Evolutionary conservation across 2,113 vertebrate genomes (phyloP).

Genomic region (Himantopus leucocephalus): DNA sequence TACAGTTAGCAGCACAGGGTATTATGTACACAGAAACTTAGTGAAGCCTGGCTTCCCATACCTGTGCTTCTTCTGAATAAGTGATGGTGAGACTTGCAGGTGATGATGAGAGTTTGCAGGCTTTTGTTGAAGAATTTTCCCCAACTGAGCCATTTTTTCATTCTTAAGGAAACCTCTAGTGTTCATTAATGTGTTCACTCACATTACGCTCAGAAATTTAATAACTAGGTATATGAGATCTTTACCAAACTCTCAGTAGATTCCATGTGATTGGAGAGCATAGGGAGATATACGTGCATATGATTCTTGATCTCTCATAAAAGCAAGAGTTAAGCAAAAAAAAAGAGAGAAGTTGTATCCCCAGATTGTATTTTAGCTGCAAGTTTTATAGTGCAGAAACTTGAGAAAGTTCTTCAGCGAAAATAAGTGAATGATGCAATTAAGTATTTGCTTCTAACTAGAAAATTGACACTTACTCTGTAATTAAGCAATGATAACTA

Average conservation of each 20-base stretch:
- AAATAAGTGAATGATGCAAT: neutral
- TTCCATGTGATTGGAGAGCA: fast-evolving
- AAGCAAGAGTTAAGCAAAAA: neutral
- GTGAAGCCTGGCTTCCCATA: neutral
- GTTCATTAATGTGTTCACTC: neutral
- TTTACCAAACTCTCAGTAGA: neutral
- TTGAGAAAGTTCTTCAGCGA: neutral
- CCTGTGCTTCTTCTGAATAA: neutral
- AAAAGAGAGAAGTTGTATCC: fast-evolving
- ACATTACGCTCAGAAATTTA: neutral
- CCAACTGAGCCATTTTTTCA: neutral
- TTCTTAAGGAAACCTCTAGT: neutral
- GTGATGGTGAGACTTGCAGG: neutral
- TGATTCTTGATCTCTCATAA: neutral
- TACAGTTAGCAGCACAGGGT: too few species aligned
- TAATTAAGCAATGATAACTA: neutral
- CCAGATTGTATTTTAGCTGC: fast-evolving
- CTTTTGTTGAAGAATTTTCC: neutral
- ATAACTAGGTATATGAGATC: neutral
- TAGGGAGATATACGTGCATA: neutral
- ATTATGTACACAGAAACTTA: neutral
- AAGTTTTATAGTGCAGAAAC: neutral
- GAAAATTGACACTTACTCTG: neutral
- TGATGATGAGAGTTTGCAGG: neutral
- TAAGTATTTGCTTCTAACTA: neutral